Conservation (phyloP, 2,113 vertebrate genomes). For the Strix uralensis region DNA sequence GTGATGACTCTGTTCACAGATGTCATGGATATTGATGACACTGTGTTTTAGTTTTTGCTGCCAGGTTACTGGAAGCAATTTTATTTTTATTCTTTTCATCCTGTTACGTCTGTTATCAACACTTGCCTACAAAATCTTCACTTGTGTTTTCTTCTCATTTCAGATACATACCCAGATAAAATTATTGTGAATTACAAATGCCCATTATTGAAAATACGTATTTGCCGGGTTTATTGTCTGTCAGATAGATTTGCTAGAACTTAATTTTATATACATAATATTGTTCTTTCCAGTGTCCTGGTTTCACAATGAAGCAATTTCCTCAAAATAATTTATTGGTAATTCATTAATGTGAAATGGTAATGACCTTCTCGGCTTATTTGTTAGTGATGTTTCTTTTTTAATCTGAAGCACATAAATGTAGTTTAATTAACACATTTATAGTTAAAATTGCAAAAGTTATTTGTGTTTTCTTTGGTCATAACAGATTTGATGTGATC, state of each 20-base stretch:
- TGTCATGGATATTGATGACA: constrained; percentile 56
- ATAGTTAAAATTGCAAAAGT: neutral
- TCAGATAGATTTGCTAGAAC: neutral
- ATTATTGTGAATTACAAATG: neutral
- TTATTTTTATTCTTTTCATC: constrained; percentile 44
- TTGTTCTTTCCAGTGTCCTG: neutral
- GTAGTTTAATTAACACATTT: neutral
- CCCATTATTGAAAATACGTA: neutral
- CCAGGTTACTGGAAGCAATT: constrained; percentile 50
- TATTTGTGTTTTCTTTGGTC: neutral
- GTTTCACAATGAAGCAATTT: constrained; percentile 27
- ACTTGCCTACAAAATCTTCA: neutral
- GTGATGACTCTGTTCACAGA: constrained; percentile 37
- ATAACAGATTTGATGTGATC: neutral
- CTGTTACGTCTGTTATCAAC: constrained; percentile 31
- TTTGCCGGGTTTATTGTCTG: neutral
- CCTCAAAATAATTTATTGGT: neutral
- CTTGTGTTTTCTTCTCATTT: neutral
- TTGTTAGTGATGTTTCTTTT: neutral
- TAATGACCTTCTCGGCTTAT: neutral
- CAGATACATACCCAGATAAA: neutral
- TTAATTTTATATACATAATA: constrained; percentile 15
- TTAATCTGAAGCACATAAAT: neutral
- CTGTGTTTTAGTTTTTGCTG: constrained; percentile 1
- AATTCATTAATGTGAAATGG: constrained; percentile 42